phyloP scores from a whole-genome alignment of 1,140 invertebrate species.

The Pachypeltis micranthus region DNA sequence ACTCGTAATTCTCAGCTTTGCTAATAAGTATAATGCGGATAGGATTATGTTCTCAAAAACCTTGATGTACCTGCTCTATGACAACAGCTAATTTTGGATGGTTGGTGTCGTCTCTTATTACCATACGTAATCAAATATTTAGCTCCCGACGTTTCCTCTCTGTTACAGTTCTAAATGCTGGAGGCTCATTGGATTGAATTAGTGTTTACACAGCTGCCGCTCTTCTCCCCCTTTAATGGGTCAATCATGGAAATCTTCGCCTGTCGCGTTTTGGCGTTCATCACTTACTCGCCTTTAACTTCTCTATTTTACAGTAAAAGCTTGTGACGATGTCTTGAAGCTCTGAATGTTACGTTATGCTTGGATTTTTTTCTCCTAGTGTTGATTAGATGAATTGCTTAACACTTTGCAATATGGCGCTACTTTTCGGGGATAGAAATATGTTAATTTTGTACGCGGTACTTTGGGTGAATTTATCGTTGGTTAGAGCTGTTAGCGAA shows the following conservation, averaged over 20 bases:
- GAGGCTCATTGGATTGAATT: too few relatives aligned
- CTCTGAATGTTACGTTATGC: not conserved
- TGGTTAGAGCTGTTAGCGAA: not conserved
- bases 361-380: not conserved
- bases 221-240: too few relatives aligned
- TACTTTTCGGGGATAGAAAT: not conserved
- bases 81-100: too few relatives aligned
- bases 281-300: not conserved
- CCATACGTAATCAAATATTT: too few relatives aligned
- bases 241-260: not conserved
- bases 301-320: not conserved
- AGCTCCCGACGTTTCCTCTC: too few relatives aligned
- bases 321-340: constrained; percentile 8
- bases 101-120: too few relatives aligned
- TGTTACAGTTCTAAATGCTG: too few relatives aligned
- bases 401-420: not conserved
- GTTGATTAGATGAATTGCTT: not conserved
- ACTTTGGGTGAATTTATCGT: not conserved
- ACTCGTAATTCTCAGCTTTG: too few relatives aligned
- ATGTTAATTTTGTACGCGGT: not conserved
- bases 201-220: too few relatives aligned
- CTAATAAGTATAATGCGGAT: too few relatives aligned
- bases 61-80: too few relatives aligned
- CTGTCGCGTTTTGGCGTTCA: not conserved
- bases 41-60: too few relatives aligned